Conservation (phyloP, 1,140 invertebrate species). For the Eufriesea mexicana region DNA sequence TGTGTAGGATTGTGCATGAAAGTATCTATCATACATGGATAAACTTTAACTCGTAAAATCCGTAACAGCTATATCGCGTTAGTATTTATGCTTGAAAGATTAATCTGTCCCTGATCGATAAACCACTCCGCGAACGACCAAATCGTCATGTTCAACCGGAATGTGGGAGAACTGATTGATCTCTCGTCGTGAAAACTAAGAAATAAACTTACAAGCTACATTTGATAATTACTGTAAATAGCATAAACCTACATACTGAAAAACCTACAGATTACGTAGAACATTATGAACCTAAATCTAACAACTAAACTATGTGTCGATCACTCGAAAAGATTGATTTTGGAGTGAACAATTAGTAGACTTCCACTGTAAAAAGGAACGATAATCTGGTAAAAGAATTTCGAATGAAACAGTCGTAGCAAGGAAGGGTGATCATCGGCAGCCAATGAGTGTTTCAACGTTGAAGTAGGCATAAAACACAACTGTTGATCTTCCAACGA, state of each 20-base stretch:
- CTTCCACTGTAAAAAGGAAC: constrained; percentile 63
- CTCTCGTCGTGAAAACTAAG: constrained; percentile 70
- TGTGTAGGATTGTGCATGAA: constrained; percentile 57
- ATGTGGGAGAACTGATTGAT: constrained; percentile 66
- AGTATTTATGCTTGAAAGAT: constrained; percentile 60
- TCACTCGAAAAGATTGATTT: constrained; percentile 61
- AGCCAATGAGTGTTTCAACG: constrained; percentile 61
- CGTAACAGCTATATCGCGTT: constrained; percentile 51
- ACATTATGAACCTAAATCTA: constrained; percentile 76
- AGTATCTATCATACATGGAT: constrained; percentile 56
- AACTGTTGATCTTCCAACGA: constrained; percentile 66
- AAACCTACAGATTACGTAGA: constrained; percentile 74
- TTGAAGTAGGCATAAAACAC: constrained; percentile 66
- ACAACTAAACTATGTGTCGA: constrained; percentile 64
- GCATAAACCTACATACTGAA: constrained; percentile 72
- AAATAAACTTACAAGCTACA: constrained; percentile 73
- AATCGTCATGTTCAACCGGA: constrained; percentile 66
- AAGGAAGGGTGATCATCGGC: constrained; percentile 58
- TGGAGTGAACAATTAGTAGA: constrained; percentile 63
- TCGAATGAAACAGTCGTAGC: constrained; percentile 53
- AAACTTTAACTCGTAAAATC: constrained; percentile 53
- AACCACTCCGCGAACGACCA: constrained; percentile 60
- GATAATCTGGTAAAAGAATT: constrained; percentile 62
- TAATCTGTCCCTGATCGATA: constrained; percentile 56
- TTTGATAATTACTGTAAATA: constrained; percentile 72